Conservation (phyloP, 2,113 vertebrate species). For the Mesitornis unicolor region DNA sequence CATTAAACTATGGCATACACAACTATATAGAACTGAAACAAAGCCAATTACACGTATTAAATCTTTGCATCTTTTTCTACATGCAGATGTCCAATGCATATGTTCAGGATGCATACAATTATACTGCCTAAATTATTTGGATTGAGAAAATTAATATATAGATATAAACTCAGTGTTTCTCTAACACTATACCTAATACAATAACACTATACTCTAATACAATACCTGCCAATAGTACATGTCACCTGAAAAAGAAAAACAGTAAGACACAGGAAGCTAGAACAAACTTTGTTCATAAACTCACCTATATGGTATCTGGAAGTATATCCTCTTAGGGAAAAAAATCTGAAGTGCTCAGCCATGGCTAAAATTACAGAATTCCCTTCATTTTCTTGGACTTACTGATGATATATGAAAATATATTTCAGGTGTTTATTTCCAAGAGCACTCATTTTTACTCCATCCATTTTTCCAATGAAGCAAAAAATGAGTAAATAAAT, state of each 20-base stretch:
- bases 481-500: not conserved
- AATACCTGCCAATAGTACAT: not conserved
- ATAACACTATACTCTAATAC: too few relatives aligned
- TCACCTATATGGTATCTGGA: slow-evolving; percentile 30
- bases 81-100: not conserved
- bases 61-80: not conserved
- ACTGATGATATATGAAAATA: not conserved
- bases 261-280: not conserved
- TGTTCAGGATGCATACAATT: not conserved
- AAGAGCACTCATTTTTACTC: not conserved
- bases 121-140: not conserved
- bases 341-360: not conserved
- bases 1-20: not conserved
- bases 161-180: not conserved
- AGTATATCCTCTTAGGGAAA: not conserved
- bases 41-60: not conserved
- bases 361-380: not conserved
- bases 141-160: not conserved
- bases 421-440: not conserved
- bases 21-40: not conserved
- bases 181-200: too few relatives aligned
- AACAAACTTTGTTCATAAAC: not conserved
- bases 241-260: not conserved
- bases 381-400: not conserved
- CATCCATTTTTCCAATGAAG: not conserved